These are phyloP conservation scores for Synergus gifuensis DNA, from an alignment of 2,888 invertebrate species.

Conservation along the genomic window DNA sequence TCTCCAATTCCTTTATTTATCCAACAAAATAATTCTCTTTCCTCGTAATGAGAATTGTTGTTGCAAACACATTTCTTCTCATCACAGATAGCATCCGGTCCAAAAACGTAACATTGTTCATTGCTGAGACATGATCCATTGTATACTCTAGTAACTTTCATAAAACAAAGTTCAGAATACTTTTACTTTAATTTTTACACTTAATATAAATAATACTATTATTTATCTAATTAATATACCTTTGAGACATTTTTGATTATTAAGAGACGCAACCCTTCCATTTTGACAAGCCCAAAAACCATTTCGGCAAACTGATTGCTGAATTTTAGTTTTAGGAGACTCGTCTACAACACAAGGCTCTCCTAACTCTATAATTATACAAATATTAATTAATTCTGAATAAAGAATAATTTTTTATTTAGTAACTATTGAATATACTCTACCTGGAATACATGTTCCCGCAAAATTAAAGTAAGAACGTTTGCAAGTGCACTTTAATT, in stretches of 20 bases:
- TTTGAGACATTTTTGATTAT: slow-evolving; percentile 64
- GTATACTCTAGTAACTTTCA: background rate
- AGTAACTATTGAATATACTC: background rate
- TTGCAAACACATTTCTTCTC: slow-evolving; percentile 63
- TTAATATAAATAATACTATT: background rate
- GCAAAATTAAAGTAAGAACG: slow-evolving; percentile 57
- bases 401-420: background rate
- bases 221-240: slow-evolving; percentile 54
- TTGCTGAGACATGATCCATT: slow-evolving; percentile 55
- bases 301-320: slow-evolving; percentile 60
- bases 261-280: slow-evolving; percentile 54
- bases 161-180: background rate
- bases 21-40: slow-evolving; percentile 69
- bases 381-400: background rate
- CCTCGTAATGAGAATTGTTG: slow-evolving; percentile 62
- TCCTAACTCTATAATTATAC: slow-evolving; percentile 65
- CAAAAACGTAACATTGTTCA: slow-evolving; percentile 67
- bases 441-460: slow-evolving; percentile 66
- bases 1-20: slow-evolving; percentile 60
- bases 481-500: slow-evolving; percentile 62
- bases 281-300: slow-evolving; percentile 62
- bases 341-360: slow-evolving; percentile 58
- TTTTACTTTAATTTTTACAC: background rate
- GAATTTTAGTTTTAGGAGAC: slow-evolving; percentile 48
- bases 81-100: slow-evolving; percentile 64